These are phyloP conservation scores for Rotaria sp. DNA, from an alignment of 2,888 invertebrate species.

Conservation along the genomic window DNA sequence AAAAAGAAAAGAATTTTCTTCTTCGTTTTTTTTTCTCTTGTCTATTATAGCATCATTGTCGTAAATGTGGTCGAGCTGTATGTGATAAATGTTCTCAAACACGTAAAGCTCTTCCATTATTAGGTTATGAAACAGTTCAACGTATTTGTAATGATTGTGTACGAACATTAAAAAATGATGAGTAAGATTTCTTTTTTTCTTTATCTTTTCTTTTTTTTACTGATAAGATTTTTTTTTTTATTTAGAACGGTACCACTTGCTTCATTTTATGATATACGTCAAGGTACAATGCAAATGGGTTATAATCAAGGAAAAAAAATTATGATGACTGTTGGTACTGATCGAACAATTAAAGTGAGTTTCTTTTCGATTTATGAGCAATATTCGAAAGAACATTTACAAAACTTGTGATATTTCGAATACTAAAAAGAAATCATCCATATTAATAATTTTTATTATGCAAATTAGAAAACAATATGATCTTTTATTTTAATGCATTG, in stretches of 20 bases:
- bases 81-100: conserved; percentile 84
- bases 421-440: neutral
- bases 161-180: conserved; percentile 31
- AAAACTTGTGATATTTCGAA: too few relatives aligned
- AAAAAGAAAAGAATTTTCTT: conserved; percentile 53
- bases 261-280: conserved; percentile 87
- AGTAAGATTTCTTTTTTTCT: conserved; percentile 22
- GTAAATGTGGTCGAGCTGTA: conserved; percentile 80
- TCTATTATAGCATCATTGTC: conserved; percentile 58
- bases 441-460: neutral
- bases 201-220: too few relatives aligned
- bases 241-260: conserved; percentile 82
- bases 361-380: neutral
- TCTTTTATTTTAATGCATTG: too few relatives aligned
- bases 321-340: conserved; percentile 84
- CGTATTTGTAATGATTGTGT: conserved; percentile 83
- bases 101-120: conserved; percentile 78
- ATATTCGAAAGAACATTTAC: neutral
- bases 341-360: conserved; percentile 74
- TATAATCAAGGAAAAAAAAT: conserved; percentile 79
- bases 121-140: conserved; percentile 97
- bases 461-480: too few relatives aligned
- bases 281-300: conserved; percentile 77
- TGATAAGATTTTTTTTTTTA: conserved; percentile 42
- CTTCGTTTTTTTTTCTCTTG: conserved; percentile 34